phyloP scores from a whole-genome alignment of 2,888 invertebrate species.

The Amiota communis region DNA sequence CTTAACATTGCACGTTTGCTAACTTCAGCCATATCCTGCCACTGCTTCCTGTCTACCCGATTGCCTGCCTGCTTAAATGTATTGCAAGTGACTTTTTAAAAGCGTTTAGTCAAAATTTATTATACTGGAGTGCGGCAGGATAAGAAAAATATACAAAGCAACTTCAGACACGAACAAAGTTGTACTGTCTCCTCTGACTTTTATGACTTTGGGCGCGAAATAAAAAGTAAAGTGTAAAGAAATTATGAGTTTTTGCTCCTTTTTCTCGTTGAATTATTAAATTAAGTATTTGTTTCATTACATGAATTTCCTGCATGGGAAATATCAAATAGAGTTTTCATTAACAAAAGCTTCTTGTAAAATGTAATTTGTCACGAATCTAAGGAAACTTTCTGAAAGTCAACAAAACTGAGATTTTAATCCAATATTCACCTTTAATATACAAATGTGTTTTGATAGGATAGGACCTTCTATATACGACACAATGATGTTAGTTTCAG shows the following conservation, averaged over 20 bases:
- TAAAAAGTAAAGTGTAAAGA: slow-evolving; percentile 10
- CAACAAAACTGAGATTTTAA: no score
- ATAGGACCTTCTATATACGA: no score
- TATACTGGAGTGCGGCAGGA: slow-evolving; percentile 23
- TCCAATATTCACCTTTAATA: no score
- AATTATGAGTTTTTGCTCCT: slow-evolving; percentile 17
- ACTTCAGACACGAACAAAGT: slow-evolving; percentile 6
- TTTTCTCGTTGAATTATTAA: slow-evolving; percentile 51
- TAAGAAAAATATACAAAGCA: not conserved
- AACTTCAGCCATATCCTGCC: not conserved
- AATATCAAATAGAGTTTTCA: not conserved
- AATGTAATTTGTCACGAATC: no score
- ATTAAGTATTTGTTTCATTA: slow-evolving; percentile 47
- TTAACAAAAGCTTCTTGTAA: no score
- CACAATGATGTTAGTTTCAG: no score
- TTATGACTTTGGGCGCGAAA: slow-evolving; percentile 26
- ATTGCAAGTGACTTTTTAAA: slow-evolving; percentile 51
- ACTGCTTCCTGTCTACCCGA: not conserved
- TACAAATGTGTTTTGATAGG: no score
- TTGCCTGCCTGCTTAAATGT: slow-evolving; percentile 2
- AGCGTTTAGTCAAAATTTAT: slow-evolving; percentile 61
- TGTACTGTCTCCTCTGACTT: slow-evolving; percentile 5
- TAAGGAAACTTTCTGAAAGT: no score
- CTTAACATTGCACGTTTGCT: slow-evolving; percentile 5
- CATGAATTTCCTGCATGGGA: slow-evolving; percentile 8